Percentiles rank a stretch among this genome's conserved stretches.
phyloP scores from a whole-genome alignment of 2,797 vertebrate genomes.

The Clarias pachynema region DNA sequence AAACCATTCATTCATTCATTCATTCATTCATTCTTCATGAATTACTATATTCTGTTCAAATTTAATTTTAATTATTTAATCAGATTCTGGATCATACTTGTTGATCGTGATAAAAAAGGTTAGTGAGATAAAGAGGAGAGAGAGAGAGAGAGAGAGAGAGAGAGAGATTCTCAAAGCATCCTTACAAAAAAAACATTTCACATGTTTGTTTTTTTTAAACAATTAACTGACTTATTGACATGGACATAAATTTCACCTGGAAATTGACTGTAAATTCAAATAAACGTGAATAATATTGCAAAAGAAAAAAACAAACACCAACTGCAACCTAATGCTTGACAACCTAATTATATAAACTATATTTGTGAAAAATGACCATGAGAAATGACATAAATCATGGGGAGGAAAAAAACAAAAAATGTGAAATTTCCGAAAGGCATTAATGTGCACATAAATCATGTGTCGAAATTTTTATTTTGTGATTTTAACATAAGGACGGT shows the following conservation, averaged over 20 bases:
- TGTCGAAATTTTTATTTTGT: not conserved
- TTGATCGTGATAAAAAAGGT: not conserved
- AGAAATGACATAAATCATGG: not conserved
- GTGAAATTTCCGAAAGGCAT: not conserved
- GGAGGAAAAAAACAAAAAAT: not conserved
- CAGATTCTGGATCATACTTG: not conserved
- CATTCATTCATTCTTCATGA: not conserved
- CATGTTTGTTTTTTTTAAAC: not conserved
- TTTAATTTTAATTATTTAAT: not conserved
- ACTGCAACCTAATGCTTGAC: not conserved
- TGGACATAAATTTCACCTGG: not conserved
- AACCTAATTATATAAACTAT: not conserved
- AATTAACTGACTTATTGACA: not conserved
- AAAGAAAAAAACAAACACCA: too few species aligned
- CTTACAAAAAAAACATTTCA: not conserved
- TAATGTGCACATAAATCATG: not conserved
- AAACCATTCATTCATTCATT: not conserved
- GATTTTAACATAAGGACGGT: slow-evolving; percentile 38
- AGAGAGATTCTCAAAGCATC: not conserved
- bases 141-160: not conserved
- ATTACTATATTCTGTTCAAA: not conserved
- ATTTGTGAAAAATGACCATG: not conserved
- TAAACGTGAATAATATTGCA: not conserved
- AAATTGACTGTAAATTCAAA: not conserved
- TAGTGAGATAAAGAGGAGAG: not conserved